phyloP scores from a whole-genome alignment of 2,113 vertebrate species.

The Eretmochelys imbricata region DNA sequence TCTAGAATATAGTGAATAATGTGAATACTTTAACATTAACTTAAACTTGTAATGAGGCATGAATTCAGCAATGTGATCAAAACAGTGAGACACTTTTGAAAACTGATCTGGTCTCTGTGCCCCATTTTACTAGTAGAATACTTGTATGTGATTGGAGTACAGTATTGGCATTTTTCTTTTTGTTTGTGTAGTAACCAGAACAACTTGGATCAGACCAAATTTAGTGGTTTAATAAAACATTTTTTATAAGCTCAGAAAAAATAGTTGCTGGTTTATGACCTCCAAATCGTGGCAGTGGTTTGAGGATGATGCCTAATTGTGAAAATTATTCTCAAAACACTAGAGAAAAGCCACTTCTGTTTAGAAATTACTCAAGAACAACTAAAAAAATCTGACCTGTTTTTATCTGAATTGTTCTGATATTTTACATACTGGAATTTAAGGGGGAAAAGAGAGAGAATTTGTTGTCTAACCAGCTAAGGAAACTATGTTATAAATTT shows the following conservation, averaged over 20 bases:
- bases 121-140: neutral
- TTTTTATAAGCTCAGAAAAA: slow-evolving; percentile 74
- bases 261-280: slow-evolving; percentile 49
- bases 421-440: slow-evolving; percentile 66
- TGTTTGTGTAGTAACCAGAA: slow-evolving; percentile 57
- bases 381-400: slow-evolving; percentile 53
- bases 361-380: slow-evolving; percentile 66
- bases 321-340: slow-evolving; percentile 64
- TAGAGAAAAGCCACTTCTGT: slow-evolving; percentile 47
- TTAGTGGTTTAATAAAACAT: slow-evolving; percentile 69
- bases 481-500: slow-evolving; percentile 64
- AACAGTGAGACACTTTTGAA: neutral
- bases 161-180: slow-evolving; percentile 39
- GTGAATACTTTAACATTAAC: slow-evolving; percentile 19
- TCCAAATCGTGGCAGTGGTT: slow-evolving; percentile 38
- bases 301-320: slow-evolving; percentile 46
- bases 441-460: slow-evolving; percentile 61
- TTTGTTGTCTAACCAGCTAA: slow-evolving; percentile 57
- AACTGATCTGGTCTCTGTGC: neutral
- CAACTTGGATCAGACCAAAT: slow-evolving; percentile 71
- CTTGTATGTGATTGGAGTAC: slow-evolving; percentile 7
- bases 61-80: slow-evolving; percentile 21
- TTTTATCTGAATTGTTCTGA: slow-evolving; percentile 67
- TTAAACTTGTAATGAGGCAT: neutral
- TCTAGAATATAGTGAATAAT: slow-evolving; percentile 36